Conservation (phyloP, 1,140 invertebrate species). For the Rhagoletis pomonella region DNA sequence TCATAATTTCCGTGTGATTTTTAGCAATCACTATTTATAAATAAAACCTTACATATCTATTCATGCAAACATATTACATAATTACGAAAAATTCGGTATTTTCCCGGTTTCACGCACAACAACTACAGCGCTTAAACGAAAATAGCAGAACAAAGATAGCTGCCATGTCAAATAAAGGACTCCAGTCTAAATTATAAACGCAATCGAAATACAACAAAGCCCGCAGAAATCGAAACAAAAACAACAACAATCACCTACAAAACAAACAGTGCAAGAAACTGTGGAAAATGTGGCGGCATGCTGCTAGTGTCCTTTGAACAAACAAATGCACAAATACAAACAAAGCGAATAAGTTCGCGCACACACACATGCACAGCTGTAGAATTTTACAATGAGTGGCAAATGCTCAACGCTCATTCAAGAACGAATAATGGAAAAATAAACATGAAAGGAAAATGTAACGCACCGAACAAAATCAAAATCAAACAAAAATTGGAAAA, state of each 20-base stretch:
- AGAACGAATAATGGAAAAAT: conserved; percentile 26
- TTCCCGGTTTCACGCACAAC: too few relatives aligned
- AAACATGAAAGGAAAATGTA: conserved; percentile 27
- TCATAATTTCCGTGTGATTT: too few relatives aligned
- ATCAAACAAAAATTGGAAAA: neutral
- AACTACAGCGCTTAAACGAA: neutral
- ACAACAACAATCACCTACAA: neutral
- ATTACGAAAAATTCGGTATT: too few relatives aligned
- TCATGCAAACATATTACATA: too few relatives aligned
- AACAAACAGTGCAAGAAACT: neutral
- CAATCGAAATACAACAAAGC: neutral
- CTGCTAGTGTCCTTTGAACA: conserved; percentile 42
- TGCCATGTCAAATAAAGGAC: neutral
- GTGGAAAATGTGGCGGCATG: conserved; percentile 37
- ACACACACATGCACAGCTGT: neutral
- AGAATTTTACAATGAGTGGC: neutral
- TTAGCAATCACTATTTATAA: too few relatives aligned
- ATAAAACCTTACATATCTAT: too few relatives aligned
- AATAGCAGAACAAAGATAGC: neutral
- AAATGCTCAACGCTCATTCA: neutral
- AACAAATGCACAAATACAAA: conserved; percentile 23
- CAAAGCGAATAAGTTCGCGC: neutral
- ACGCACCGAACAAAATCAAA: neutral
- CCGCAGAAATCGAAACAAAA: neutral
- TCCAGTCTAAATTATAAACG: neutral